Evolutionary conservation across 2,797 vertebrate genomes (phyloP).

Genomic region (Sebastes hopkinsi): DNA sequence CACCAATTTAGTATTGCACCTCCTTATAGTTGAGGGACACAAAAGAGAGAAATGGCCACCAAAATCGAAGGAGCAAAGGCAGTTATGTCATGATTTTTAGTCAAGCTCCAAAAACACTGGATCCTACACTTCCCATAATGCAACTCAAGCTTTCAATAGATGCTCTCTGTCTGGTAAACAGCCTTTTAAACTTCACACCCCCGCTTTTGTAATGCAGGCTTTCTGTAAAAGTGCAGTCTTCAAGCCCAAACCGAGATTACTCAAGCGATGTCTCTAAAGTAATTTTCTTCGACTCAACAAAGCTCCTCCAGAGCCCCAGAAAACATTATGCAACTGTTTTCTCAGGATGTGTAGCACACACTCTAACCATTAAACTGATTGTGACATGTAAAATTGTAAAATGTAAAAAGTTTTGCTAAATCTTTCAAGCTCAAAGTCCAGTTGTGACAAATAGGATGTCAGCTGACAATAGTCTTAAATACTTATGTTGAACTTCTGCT

Average conservation of each 20-base stretch:
- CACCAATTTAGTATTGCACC: background rate
- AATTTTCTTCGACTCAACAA: background rate
- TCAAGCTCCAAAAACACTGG: background rate
- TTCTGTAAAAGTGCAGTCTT: background rate
- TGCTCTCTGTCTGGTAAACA: background rate
- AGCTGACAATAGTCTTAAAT: conserved; percentile 16
- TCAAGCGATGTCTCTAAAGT: background rate
- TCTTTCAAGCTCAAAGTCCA: conserved; percentile 5
- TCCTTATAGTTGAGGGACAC: background rate
- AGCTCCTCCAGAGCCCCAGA: background rate
- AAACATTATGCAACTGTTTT: background rate
- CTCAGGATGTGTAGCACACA: background rate
- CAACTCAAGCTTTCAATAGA: background rate
- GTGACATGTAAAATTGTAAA: background rate
- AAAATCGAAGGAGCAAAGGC: background rate
- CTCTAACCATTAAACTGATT: background rate
- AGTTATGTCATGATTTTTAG: background rate
- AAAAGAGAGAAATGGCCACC: background rate
- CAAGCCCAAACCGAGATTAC: background rate
- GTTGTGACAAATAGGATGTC: conserved; percentile 39
- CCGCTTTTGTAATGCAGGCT: background rate
- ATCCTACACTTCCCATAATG: background rate
- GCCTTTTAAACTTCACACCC: background rate
- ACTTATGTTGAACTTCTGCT: conserved; percentile 17
- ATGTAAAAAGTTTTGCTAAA: background rate